Evolutionary conservation across 1,140 invertebrate genomes (phyloP), one percentile per base, ranked within the genome.

Genomic region (Polyergus mexicanus): DNA sequence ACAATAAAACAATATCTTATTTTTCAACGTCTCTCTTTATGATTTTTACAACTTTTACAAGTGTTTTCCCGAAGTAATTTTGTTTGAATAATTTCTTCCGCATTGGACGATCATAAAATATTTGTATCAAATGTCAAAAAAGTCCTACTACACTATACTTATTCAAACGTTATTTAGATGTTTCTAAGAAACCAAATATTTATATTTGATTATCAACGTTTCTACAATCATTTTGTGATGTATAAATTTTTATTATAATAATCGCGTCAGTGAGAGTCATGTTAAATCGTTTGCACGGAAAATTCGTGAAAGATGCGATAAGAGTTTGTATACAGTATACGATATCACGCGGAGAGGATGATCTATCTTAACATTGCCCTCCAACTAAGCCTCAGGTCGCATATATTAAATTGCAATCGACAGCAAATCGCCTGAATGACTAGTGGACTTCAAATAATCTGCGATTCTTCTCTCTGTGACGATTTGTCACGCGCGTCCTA

Each of bases 1-100:
- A 32, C 75, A 77, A 44, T 44, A 44, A 44, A 44, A 65, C 77
- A 56, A 38, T 71, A 80, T 69, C 35, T 80, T 47, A 80, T 80
- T 71, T 32, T 19, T 71, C 77, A 80, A 80, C 58, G 35, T 80
- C 65, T 41, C 65, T 41, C 32, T 80, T 69, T 25, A 25, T n/a
- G 3, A 25, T 77, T 77, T 35, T 63, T 77, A 19, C 19, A 8
- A 25, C 10, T 44, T 80, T 71, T 56, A 41, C 16, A 69, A 71
- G 65, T 80, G 22, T 80, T 80, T 80, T 47, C 56, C 22, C 47
- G 32, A 80, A 80, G 65, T 22, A 3, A 80, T 56, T 54, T 56
- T 22, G 1, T 22, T 41, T 69, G n/a, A 28, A 41, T 35, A 54
- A 71, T 71, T 71, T 69, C 32, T 56, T 80, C 10, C 35, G 5